Conservation (phyloP, 1,140 invertebrate species). For the Drosophila lacteicornis region DNA sequence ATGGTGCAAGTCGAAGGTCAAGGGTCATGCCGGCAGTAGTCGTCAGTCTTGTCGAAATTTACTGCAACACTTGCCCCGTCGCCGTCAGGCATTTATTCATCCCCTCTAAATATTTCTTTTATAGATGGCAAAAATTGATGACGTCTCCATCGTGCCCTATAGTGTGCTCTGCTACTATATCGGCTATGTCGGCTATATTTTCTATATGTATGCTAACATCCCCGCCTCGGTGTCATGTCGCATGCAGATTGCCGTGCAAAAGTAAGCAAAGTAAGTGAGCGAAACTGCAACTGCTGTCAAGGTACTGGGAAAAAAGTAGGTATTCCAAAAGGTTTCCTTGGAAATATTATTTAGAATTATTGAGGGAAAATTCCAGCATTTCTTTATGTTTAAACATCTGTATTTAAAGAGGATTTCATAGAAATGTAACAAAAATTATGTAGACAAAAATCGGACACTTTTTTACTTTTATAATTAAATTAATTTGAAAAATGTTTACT, state of each 20-base stretch:
- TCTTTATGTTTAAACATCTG: no score
- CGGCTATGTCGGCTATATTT: neutral
- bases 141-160: constrained; percentile 29
- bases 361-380: no score
- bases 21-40: constrained; percentile 64
- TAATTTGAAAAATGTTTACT: no score
- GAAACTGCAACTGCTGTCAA: constrained; percentile 26
- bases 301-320: neutral
- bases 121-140: constrained; percentile 58
- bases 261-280: constrained; percentile 33
- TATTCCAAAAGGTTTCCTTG: no score
- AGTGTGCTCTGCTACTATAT: neutral
- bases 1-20: constrained; percentile 76
- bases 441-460: no score
- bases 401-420: no score
- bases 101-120: constrained; percentile 23
- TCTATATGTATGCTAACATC: neutral
- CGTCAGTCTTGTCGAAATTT: constrained; percentile 65
- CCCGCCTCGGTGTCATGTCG: constrained; percentile 25
- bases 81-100: constrained; percentile 36
- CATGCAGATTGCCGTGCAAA: constrained; percentile 58
- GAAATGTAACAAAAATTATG: no score
- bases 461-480: no score
- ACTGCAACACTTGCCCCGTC: constrained; percentile 73
- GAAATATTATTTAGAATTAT: no score